These are phyloP conservation scores for Pheosia tremula DNA, from an alignment of 2,888 invertebrate genomes.

Conservation along the genomic window DNA sequence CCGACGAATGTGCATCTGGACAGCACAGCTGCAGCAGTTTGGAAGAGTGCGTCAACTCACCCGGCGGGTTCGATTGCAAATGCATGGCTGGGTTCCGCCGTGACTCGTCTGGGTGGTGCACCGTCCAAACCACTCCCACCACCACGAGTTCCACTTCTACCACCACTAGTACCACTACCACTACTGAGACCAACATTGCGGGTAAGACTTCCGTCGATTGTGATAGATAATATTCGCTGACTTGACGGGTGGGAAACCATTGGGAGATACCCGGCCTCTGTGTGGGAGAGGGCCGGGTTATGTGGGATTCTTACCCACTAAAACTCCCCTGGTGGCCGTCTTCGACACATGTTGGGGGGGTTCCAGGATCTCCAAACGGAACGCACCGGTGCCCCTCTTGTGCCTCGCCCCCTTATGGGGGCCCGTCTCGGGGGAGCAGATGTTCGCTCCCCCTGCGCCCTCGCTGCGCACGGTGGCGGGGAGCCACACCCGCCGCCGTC, in stretches of 20 bases:
- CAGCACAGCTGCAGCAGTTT: conserved; percentile 51
- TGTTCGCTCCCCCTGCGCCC: no score
- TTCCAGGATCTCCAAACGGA: no score
- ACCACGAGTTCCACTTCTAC: conserved; percentile 36
- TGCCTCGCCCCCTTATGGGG: no score
- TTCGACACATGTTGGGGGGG: no score
- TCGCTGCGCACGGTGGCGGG: no score
- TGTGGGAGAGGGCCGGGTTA: no score
- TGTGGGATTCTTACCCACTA: no score
- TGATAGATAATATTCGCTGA: not conserved
- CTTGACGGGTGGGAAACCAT: not conserved
- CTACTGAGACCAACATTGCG: conserved; percentile 31
- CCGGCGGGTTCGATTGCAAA: conserved; percentile 92
- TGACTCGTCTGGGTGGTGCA: conserved; percentile 80
- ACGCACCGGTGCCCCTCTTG: no score
- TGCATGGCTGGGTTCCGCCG: conserved; percentile 91
- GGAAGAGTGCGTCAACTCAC: conserved; percentile 59
- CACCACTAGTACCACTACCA: conserved; percentile 31
- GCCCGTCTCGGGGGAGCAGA: no score
- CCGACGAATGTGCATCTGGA: conserved; percentile 88
- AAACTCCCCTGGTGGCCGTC: no score
- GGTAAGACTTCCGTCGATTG: conserved; percentile 19
- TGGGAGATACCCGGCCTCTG: no score
- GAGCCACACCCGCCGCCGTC: no score
- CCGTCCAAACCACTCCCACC: conserved; percentile 36